phyloP scores from a whole-genome alignment of 2,113 vertebrate genomes.

The Grus americana region DNA sequence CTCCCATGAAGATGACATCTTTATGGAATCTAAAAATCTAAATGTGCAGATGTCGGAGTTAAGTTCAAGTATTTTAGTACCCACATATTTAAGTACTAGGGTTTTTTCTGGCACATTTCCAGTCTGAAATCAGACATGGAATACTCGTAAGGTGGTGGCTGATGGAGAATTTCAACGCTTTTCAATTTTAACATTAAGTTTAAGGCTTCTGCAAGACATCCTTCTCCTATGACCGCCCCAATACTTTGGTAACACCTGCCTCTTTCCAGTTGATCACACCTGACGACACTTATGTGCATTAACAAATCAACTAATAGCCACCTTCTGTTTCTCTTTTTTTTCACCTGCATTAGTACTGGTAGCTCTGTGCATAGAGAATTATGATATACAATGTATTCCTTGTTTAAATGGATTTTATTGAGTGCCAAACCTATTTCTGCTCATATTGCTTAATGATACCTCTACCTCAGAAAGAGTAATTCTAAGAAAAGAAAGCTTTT shows the following conservation, averaged over 20 bases:
- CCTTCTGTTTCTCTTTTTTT: neutral
- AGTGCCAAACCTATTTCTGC: constrained; percentile 15
- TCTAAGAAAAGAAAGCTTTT: neutral
- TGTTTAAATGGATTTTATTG: constrained; percentile 31
- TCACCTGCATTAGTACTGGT: neutral
- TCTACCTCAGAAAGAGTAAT: neutral
- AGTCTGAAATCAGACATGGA: constrained; percentile 42
- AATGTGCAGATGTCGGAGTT: constrained; percentile 26
- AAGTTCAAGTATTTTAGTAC: constrained; percentile 49
- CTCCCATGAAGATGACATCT: neutral
- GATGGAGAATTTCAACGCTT: constrained; percentile 52
- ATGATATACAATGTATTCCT: neutral
- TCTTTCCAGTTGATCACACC: constrained; percentile 33
- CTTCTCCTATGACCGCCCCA: constrained; percentile 20
- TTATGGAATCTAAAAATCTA: constrained; percentile 33
- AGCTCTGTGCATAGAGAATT: neutral
- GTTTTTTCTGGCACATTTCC: constrained; percentile 16
- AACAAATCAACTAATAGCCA: constrained; percentile 23
- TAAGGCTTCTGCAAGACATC: neutral
- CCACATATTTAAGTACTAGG: neutral
- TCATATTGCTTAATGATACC: neutral
- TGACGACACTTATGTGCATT: constrained; percentile 1
- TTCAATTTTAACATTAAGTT: constrained; percentile 35
- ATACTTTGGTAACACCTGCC: neutral
- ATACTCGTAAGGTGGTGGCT: constrained; percentile 35